Evolutionary conservation across 2,888 invertebrate genomes (phyloP).

Genomic region (Thera obeliscata): DNA sequence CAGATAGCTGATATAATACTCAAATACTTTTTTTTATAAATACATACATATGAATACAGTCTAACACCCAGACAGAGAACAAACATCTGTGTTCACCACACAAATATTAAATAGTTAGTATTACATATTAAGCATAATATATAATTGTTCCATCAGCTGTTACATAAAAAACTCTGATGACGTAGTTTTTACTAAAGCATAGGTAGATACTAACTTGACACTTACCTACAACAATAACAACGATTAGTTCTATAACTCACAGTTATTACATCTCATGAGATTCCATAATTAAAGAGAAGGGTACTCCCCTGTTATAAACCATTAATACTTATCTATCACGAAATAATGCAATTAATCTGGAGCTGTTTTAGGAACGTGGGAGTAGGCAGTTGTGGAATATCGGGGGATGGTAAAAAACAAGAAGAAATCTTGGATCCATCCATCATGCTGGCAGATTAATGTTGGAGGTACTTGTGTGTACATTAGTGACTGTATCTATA

Average conservation of each 20-base stretch:
- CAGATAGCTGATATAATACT: no score
- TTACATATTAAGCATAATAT: no score
- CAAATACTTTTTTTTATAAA: no score
- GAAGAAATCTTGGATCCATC: conserved; percentile 58
- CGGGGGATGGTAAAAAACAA: conserved; percentile 68
- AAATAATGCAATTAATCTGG: conserved; percentile 80
- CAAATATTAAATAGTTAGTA: no score
- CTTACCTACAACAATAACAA: conserved; percentile 58
- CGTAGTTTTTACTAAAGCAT: no score
- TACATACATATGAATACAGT: no score
- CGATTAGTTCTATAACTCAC: conserved; percentile 70
- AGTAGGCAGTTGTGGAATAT: conserved; percentile 68
- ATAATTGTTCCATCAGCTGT: no score
- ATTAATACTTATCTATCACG: conserved; percentile 80
- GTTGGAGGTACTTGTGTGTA: conserved; percentile 62
- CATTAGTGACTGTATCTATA: conserved; percentile 46
- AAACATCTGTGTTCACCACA: no score
- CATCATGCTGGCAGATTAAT: conserved; percentile 77
- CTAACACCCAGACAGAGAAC: no score
- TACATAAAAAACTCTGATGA: no score
- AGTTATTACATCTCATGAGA: conserved; percentile 65
- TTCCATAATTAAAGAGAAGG: conserved; percentile 77
- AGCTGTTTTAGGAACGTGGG: conserved; percentile 79
- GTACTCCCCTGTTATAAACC: conserved; percentile 67
- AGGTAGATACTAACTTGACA: no score